Evolutionary conservation across 2,113 vertebrate species (phyloP).

Genomic region (Bubalus kerabau): DNA sequence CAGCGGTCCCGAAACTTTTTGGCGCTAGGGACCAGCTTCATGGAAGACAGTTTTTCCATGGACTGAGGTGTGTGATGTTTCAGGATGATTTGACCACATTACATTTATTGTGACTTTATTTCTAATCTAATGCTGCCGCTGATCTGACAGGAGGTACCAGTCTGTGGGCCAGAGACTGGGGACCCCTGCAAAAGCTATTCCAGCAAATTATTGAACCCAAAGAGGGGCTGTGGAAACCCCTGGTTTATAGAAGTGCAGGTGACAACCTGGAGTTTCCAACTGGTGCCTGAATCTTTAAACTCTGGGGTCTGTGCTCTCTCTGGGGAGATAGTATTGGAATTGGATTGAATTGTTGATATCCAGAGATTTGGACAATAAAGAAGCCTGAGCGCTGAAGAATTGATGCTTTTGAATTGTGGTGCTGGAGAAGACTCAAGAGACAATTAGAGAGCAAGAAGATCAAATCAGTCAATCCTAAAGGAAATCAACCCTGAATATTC

Average conservation of each 20-base stretch:
- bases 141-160: neutral
- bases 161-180: neutral
- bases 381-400: neutral
- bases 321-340: rapidly evolving
- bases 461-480: neutral
- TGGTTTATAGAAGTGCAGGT: neutral
- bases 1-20: neutral
- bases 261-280: neutral
- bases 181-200: neutral
- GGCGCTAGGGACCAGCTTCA: neutral
- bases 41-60: neutral
- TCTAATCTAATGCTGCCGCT: neutral
- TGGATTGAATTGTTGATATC: neutral
- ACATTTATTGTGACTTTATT: neutral
- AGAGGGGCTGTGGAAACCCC: neutral
- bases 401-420: neutral
- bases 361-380: neutral
- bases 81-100: neutral
- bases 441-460: neutral
- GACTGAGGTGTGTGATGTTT: neutral
- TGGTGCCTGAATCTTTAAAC: neutral
- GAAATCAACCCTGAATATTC: neutral
- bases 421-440: neutral
- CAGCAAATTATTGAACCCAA: neutral
- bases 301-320: neutral